Evolutionary conservation across 92 coral and sea anemone genomes (phyloP).

Genomic region (Micromussa lordhowensis): DNA sequence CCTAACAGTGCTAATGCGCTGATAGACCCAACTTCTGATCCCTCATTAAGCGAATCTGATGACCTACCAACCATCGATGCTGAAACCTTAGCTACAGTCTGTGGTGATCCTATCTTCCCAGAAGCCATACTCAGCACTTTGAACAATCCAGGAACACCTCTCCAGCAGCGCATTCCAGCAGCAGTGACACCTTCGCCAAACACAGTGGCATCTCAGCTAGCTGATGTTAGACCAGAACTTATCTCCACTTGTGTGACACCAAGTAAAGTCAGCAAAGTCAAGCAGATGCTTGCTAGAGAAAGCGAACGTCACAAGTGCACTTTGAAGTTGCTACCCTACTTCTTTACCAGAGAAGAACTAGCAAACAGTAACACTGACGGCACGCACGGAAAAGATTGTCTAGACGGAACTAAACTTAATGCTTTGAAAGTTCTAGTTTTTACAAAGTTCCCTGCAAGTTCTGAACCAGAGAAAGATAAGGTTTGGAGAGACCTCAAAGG

Average conservation of each 20-base stretch:
- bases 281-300: conserved; percentile 14
- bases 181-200: too few relatives aligned
- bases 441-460: not conserved
- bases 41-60: too few relatives aligned
- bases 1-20: too few relatives aligned
- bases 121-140: too few relatives aligned
- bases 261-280: not conserved
- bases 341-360: conserved; percentile 22
- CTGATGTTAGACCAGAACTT: not conserved
- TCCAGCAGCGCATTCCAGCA: too few relatives aligned
- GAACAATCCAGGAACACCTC: too few relatives aligned
- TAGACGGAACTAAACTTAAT: conserved; percentile 7
- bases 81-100: too few relatives aligned
- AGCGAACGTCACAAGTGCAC: conserved; percentile 28
- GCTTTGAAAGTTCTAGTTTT: conserved; percentile 24
- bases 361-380: not conserved
- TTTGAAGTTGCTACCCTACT: conserved; percentile 10
- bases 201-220: too few relatives aligned
- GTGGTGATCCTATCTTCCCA: too few relatives aligned
- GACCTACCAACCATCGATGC: too few relatives aligned
- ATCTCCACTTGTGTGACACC: not conserved
- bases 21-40: too few relatives aligned
- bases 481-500: conserved; percentile 3
- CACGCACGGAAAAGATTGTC: not conserved
- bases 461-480: not conserved